Conservation (phyloP, 2,888 invertebrate genomes). For the Ectemnius continuus region DNA sequence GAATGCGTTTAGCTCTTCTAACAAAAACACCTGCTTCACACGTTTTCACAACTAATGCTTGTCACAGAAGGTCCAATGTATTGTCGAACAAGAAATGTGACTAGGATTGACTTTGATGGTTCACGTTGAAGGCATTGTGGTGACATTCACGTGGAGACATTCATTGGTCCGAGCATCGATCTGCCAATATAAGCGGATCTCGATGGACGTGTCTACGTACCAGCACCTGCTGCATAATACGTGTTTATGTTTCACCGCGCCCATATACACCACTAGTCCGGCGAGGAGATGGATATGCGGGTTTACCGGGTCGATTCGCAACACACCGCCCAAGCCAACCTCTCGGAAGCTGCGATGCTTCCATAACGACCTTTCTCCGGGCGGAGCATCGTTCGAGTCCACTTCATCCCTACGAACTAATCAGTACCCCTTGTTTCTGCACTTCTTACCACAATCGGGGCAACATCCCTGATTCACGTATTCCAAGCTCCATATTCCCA, state of each 20-base stretch:
- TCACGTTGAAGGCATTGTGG: neutral
- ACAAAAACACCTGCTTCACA: too few species aligned
- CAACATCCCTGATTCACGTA: neutral
- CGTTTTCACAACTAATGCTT: too few species aligned
- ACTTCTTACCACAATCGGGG: neutral
- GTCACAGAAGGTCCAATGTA: too few species aligned
- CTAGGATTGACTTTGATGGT: neutral
- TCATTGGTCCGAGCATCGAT: constrained; percentile 45
- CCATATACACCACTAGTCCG: constrained; percentile 4
- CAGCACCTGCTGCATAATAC: constrained; percentile 45
- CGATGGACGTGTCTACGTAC: constrained; percentile 40
- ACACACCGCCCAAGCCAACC: neutral
- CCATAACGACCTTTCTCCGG: constrained; percentile 1
- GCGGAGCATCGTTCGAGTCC: neutral
- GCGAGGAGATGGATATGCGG: constrained; percentile 44
- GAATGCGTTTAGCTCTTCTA: neutral
- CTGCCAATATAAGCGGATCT: constrained; percentile 27
- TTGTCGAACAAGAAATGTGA: neutral
- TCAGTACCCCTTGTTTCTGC: neutral
- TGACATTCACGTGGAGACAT: constrained; percentile 35
- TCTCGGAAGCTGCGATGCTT: neutral
- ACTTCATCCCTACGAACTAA: neutral
- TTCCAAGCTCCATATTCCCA: neutral
- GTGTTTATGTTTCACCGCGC: constrained; percentile 45
- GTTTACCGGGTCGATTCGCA: constrained; percentile 14